Base-by-base conservation (phyloP, 2,888 invertebrate species). In the Trichogramma evanescens region DNA sequence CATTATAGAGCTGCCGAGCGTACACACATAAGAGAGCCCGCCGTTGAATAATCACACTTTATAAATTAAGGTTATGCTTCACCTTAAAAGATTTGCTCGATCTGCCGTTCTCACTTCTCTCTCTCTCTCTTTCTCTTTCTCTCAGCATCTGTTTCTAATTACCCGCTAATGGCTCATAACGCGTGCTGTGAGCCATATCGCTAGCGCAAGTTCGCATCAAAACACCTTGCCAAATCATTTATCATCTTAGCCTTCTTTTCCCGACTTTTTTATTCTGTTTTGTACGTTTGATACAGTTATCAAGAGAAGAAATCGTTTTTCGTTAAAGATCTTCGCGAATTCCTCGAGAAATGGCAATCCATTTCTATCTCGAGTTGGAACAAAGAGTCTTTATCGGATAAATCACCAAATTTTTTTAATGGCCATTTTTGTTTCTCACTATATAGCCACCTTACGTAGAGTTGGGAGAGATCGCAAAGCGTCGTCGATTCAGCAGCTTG, bases 131-230 rank as follows among this genome's bases (percentile, higher is more conserved):
- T 2, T 26, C 26, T 26, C 26, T 26, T 26, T 26, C 26, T 73
- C 74, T 69, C 76, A 72, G 76, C 77, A 77, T 77, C 77, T 77
- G 77, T 77, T 77, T 77, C 77, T 77, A 77, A 77, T 77, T 77
- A 77, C 77, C 77, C 75, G 74, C 72, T 77, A 77, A 77, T 77
- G 75, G 76, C 73, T 74, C 45, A 72, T 73, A 70, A 67, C 70
- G 70, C 71, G 67, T 66, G 68, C 70, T 67, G 67, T 69, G 68
- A 70, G 70, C 70, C 74, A 74, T 74, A 63, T 71, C 72, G 72
- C 72, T 74, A 71, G 72, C 71, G 72, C 71, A 71, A 71, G 57
- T 59, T 55, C 50, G 39, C 52, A 53, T 55, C 60, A 60, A 56
- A 59, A 54, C 58, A 58, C 58, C 59, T 52, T 56, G 43, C 40